phyloP scores from a whole-genome alignment of 2,113 vertebrate species.

The Odontesthes bonariensis region DNA sequence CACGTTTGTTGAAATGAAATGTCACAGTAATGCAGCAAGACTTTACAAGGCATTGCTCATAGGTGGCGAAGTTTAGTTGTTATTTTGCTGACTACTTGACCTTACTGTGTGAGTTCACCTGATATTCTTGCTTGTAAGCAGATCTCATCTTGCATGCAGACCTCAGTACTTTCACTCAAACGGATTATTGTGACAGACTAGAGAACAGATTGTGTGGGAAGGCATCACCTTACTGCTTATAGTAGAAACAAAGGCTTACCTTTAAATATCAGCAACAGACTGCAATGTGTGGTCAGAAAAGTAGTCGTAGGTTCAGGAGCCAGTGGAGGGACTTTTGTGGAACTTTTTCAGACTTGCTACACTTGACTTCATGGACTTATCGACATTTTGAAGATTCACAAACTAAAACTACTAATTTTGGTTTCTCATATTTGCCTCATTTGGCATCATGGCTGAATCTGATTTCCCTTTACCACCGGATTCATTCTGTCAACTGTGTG shows the following conservation, averaged over 20 bases:
- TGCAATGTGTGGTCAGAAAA: conserved; percentile 14
- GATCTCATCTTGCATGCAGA: conserved; percentile 21
- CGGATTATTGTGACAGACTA: not conserved
- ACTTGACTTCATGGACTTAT: conserved; percentile 6
- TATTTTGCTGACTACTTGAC: conserved; percentile 35
- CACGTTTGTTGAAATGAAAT: not conserved
- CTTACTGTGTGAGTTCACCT: conserved; percentile 16
- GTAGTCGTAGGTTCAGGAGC: not conserved
- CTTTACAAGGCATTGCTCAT: not conserved
- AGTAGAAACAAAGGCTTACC: conserved; percentile 57
- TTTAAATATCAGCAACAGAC: conserved; percentile 55
- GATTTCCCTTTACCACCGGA: conserved; percentile 70
- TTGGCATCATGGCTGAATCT: conserved; percentile 75
- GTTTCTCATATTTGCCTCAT: conserved; percentile 1
- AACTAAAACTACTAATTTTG: not conserved
- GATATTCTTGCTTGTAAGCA: conserved; percentile 32
- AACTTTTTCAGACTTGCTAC: not conserved
- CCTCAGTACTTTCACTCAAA: conserved; percentile 35
- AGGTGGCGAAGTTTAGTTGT: not conserved
- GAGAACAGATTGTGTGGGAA: conserved; percentile 39
- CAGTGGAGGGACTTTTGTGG: not conserved
- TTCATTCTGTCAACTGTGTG: conserved; percentile 75
- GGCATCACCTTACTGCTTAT: conserved; percentile 55
- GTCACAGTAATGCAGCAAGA: not conserved
- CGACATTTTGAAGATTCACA: too few relatives aligned